Percentiles rank a stretch among this genome's conserved stretches.
These are phyloP conservation scores for Acanthisitta chloris DNA, from an alignment of 2,113 vertebrate genomes.

Conservation along the genomic window DNA sequence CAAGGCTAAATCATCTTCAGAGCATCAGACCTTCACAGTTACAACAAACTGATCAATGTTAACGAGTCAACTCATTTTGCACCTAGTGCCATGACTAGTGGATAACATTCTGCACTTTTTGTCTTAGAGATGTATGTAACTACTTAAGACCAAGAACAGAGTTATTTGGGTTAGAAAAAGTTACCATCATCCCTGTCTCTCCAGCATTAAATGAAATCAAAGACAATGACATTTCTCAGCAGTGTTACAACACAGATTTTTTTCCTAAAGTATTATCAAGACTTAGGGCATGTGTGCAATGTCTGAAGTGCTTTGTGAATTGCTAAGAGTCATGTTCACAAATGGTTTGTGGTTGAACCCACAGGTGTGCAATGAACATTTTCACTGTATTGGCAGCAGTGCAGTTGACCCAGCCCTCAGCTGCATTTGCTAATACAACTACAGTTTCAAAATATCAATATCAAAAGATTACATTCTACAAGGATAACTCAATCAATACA, in stretches of 20 bases:
- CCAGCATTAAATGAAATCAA: not conserved
- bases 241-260: not conserved
- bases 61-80: constrained; percentile 38
- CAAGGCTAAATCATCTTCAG: not conserved
- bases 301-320: not conserved
- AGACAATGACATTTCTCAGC: not conserved
- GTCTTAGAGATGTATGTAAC: not conserved
- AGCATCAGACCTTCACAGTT: constrained; percentile 19
- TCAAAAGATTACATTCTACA: not conserved
- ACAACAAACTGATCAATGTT: constrained; percentile 18
- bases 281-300: not conserved
- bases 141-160: not conserved
- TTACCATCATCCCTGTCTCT: not conserved
- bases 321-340: not conserved
- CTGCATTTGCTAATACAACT: not conserved
- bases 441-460: not conserved
- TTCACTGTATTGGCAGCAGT: not conserved
- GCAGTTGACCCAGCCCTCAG: not conserved
- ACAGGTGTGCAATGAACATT: not conserved
- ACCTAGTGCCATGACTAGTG: not conserved
- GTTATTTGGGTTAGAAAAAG: not conserved
- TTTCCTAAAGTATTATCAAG: not conserved
- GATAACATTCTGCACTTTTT: not conserved
- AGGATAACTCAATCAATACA: not conserved
- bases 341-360: not conserved